These are phyloP conservation scores for Drosophila bocqueti DNA, from an alignment of 1,140 invertebrate genomes.

Conservation along the genomic window DNA sequence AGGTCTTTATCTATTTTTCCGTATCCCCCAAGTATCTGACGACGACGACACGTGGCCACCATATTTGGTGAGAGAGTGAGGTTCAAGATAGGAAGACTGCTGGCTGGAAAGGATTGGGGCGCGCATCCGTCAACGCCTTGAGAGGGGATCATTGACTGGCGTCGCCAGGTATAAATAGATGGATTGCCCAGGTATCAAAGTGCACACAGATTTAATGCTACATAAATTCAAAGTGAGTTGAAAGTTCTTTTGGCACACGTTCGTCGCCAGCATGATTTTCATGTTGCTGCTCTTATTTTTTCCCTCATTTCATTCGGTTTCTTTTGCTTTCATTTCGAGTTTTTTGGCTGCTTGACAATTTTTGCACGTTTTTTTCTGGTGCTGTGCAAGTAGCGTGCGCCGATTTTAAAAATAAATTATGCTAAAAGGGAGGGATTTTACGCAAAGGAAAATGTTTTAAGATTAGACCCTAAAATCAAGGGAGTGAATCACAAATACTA, in stretches of 20 bases:
- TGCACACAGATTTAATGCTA: constrained; percentile 49
- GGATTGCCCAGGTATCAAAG: constrained; percentile 37
- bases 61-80: constrained; percentile 38
- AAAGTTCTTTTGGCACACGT: constrained; percentile 51
- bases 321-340: constrained; percentile 19
- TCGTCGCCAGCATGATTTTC: constrained; percentile 41
- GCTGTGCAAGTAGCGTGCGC: constrained; percentile 27
- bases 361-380: constrained; percentile 40
- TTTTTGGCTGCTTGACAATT: constrained; percentile 60
- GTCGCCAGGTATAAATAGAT: constrained; percentile 60
- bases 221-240: constrained; percentile 54
- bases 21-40: neutral
- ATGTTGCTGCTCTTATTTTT: constrained; percentile 28
- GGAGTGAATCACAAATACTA: constrained; percentile 29
- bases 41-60: constrained; percentile 31
- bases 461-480: constrained; percentile 10
- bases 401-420: constrained; percentile 50
- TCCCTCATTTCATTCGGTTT: neutral
- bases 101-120: constrained; percentile 51
- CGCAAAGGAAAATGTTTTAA: neutral
- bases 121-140: constrained; percentile 42
- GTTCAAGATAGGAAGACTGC: neutral
- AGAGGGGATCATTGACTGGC: constrained; percentile 62
- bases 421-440: constrained; percentile 8
- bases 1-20: constrained; percentile 22